These are phyloP conservation scores for Otus sunia DNA, from an alignment of 2,113 vertebrate species.

Conservation along the genomic window DNA sequence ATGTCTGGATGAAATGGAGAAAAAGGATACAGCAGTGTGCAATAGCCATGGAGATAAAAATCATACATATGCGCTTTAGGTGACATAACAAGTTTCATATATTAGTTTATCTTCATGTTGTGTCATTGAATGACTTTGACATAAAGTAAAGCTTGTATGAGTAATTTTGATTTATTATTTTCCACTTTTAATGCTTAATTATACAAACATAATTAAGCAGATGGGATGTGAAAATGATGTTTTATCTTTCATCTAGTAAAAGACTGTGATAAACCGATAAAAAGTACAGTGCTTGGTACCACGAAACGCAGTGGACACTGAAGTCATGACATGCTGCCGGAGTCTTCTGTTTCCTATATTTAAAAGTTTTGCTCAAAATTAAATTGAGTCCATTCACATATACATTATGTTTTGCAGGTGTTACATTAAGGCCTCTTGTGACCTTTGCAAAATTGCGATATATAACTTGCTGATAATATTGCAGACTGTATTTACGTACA, in stretches of 20 bases:
- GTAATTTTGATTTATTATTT: background rate
- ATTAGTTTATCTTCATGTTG: background rate
- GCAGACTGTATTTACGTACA: background rate
- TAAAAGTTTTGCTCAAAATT: background rate
- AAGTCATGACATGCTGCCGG: background rate
- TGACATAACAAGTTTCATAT: background rate
- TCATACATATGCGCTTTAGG: background rate
- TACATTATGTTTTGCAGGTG: background rate
- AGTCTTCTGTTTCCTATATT: background rate
- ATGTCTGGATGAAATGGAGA: background rate
- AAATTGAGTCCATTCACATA: background rate
- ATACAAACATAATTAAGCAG: background rate
- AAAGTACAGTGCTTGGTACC: background rate
- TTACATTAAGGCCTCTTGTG: background rate
- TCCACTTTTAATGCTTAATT: background rate
- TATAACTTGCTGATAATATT: background rate
- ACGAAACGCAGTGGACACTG: background rate
- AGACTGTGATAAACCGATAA: background rate
- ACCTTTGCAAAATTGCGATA: background rate
- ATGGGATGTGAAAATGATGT: background rate
- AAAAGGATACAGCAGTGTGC: background rate
- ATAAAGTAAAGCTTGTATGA: background rate
- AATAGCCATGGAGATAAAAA: background rate
- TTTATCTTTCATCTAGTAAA: background rate
- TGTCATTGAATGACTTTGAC: background rate